phyloP scores from a whole-genome alignment of 2,888 invertebrate species.

The Euphydryas editha region DNA sequence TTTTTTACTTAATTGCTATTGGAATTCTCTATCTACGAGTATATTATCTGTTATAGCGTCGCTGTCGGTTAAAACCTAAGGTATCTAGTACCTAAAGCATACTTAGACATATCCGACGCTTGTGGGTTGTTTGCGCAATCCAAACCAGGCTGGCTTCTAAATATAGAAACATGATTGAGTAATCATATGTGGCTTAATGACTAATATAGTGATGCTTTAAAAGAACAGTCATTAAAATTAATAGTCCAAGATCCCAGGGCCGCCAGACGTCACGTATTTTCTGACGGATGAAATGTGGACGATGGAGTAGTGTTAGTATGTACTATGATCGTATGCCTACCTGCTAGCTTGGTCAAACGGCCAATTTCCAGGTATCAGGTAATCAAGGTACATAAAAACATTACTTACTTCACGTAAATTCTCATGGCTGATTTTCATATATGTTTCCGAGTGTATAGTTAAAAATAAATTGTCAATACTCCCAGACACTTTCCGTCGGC shows the following conservation, averaged over 20 bases:
- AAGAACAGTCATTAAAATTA: constrained; percentile 4
- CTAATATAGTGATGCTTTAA: background rate
- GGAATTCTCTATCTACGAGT: background rate
- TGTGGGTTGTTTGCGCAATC: constrained; percentile 31
- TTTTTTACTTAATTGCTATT: background rate
- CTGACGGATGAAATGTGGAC: too few species aligned
- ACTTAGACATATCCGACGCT: constrained; percentile 34
- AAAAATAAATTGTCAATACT: too few species aligned
- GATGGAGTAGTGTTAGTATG: too few species aligned
- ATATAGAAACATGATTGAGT: constrained; percentile 23
- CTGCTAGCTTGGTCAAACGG: too few species aligned
- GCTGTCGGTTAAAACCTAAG: constrained; percentile 18
- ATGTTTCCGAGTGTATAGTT: too few species aligned
- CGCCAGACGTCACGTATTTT: too few species aligned
- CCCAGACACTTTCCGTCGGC: too few species aligned
- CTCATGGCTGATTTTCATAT: too few species aligned
- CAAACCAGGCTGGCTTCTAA: constrained; percentile 21
- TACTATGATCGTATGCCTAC: too few species aligned
- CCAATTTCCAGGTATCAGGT: too few species aligned
- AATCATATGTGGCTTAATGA: constrained; percentile 21
- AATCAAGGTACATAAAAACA: too few species aligned
- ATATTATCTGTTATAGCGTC: constrained; percentile 10
- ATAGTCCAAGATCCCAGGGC: background rate
- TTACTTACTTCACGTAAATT: too few species aligned
- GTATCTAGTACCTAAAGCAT: constrained; percentile 30